These are phyloP conservation scores for Perodicticus potto DNA, from an alignment of 2,797 vertebrate species.

Conservation along the genomic window DNA sequence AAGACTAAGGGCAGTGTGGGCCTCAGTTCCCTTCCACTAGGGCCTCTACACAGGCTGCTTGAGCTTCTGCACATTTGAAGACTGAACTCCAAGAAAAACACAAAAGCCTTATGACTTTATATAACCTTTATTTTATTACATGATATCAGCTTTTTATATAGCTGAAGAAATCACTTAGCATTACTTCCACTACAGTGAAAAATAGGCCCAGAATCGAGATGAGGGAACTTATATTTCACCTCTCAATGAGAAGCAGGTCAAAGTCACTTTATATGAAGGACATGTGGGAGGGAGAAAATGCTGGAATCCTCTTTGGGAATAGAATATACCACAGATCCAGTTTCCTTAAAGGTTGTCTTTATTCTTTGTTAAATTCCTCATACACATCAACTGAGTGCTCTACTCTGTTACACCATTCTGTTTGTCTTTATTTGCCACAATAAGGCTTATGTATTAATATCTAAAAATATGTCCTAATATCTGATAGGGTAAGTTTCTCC, in stretches of 20 bases:
- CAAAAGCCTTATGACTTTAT: neutral
- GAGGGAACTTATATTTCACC: neutral
- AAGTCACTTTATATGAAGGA: neutral
- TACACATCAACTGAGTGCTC: neutral
- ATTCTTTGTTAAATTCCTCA: conserved; percentile 29
- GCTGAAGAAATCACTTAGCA: conserved; percentile 29
- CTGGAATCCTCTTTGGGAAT: neutral
- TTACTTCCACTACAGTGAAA: neutral
- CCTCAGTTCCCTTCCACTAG: neutral
- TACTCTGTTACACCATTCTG: neutral
- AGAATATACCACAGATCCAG: neutral
- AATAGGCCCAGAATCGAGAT: neutral
- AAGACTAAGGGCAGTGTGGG: neutral
- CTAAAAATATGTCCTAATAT: neutral
- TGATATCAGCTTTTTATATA: neutral
- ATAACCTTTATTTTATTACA: neutral
- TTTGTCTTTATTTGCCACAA: neutral
- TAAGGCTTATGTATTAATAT: neutral
- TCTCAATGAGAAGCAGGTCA: neutral
- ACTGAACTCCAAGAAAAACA: neutral
- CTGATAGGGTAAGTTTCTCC: neutral
- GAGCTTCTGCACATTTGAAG: neutral
- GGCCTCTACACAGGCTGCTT: neutral
- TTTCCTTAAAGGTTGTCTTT: conserved; percentile 3
- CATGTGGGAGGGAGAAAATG: neutral